Evolutionary conservation across 2,113 vertebrate genomes (phyloP).

Genomic region (Oenanthe oenanthe): DNA sequence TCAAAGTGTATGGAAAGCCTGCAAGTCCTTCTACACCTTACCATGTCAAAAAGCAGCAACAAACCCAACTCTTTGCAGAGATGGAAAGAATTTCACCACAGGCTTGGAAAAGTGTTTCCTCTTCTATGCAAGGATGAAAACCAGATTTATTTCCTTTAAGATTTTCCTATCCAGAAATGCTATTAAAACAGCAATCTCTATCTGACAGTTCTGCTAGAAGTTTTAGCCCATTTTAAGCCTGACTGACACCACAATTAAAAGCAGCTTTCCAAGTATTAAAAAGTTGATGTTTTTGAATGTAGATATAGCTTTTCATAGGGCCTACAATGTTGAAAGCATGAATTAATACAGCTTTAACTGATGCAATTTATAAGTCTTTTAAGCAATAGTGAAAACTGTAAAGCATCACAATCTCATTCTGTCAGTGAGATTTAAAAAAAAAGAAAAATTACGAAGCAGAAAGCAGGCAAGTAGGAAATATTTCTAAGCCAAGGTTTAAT

Average conservation of each 20-base stretch:
- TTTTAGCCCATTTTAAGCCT: not conserved
- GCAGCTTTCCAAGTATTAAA: not conserved
- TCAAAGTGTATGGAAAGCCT: not conserved
- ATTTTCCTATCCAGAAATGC: not conserved
- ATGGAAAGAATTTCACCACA: constrained; percentile 48
- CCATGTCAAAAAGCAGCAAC: not conserved
- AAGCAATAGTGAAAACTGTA: not conserved
- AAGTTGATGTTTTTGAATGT: not conserved
- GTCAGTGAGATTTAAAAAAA: not conserved
- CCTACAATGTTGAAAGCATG: not conserved
- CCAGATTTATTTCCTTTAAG: not conserved
- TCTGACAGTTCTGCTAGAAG: not conserved
- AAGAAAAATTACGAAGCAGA: not conserved
- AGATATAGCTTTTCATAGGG: not conserved
- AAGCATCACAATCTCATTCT: not conserved
- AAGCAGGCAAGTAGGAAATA: not conserved
- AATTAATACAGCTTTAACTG: not conserved
- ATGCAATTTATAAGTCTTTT: not conserved
- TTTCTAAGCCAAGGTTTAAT: not conserved
- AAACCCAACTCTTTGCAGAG: not conserved
- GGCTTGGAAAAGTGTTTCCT: not conserved
- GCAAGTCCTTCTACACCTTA: not conserved
- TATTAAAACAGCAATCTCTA: not conserved
- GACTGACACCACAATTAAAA: not conserved
- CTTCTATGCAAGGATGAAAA: not conserved